phyloP scores from a whole-genome alignment of 2,113 vertebrate species.

The Tyrannus savana region DNA sequence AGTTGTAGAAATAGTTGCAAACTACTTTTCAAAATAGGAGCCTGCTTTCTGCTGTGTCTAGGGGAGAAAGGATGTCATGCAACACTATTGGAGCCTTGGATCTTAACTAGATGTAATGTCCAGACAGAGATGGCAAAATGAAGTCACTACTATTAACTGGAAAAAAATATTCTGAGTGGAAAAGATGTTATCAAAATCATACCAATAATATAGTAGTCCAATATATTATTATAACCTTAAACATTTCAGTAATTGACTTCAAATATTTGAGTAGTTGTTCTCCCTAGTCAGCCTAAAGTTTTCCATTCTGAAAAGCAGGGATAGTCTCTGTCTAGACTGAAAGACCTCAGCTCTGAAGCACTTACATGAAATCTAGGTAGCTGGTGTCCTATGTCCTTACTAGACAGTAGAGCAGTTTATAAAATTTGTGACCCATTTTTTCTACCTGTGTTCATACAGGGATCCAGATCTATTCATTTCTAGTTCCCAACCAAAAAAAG shows the following conservation, averaged over 20 bases:
- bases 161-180: not conserved
- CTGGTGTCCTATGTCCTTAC: not conserved
- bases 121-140: not conserved
- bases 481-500: not conserved
- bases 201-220: not conserved
- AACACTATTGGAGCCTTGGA: not conserved
- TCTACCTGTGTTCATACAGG: not conserved
- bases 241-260: not conserved
- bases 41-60: not conserved
- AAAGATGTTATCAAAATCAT: not conserved
- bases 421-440: not conserved
- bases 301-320: not conserved
- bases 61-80: not conserved
- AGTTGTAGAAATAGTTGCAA: not conserved
- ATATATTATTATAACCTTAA: not conserved
- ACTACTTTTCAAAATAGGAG: not conserved
- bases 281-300: not conserved
- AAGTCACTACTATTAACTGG: not conserved
- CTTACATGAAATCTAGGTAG: not conserved
- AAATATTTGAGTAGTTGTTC: not conserved
- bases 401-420: not conserved
- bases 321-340: not conserved
- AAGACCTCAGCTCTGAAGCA: not conserved
- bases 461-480: not conserved
- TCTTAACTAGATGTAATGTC: not conserved